Percentiles rank a stretch among this genome's conserved stretches.
phyloP scores from a whole-genome alignment of 2,797 vertebrate species.

The Falco peregrinus region DNA sequence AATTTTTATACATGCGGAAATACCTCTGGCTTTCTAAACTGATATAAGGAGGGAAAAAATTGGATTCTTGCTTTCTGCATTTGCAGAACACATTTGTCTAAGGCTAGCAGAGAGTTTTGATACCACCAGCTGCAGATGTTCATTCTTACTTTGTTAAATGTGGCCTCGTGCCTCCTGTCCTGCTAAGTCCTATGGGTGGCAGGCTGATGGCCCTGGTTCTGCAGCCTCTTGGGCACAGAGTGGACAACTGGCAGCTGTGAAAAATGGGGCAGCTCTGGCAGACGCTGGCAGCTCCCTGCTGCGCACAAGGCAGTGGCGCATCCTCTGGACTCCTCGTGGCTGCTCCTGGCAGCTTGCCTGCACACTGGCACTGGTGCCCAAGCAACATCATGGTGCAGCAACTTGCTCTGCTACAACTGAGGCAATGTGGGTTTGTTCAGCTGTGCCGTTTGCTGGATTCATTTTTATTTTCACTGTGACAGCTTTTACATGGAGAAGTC shows the following conservation, averaged over 20 bases:
- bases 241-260: not conserved
- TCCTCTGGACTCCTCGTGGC: not conserved
- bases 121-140: not conserved
- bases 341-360: not conserved
- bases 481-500: not conserved
- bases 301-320: fast-evolving
- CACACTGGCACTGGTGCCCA: not conserved
- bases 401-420: not conserved
- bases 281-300: not conserved
- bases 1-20: not conserved
- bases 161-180: not conserved
- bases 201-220: not conserved
- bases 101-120: not conserved
- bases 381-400: not conserved
- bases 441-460: not conserved
- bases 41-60: not conserved
- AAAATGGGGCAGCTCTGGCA: not conserved
- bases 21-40: not conserved
- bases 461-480: not conserved
- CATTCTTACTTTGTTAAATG: not conserved
- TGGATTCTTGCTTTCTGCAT: not conserved
- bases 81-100: not conserved
- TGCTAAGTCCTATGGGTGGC: fast-evolving
- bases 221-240: not conserved
- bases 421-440: not conserved